A percentile compares a stretch with the other conserved stretches of the same genome.
These are phyloP conservation scores for Eutolmus rufibarbis DNA, from an alignment of 2,888 invertebrate genomes.

Conservation along the genomic window DNA sequence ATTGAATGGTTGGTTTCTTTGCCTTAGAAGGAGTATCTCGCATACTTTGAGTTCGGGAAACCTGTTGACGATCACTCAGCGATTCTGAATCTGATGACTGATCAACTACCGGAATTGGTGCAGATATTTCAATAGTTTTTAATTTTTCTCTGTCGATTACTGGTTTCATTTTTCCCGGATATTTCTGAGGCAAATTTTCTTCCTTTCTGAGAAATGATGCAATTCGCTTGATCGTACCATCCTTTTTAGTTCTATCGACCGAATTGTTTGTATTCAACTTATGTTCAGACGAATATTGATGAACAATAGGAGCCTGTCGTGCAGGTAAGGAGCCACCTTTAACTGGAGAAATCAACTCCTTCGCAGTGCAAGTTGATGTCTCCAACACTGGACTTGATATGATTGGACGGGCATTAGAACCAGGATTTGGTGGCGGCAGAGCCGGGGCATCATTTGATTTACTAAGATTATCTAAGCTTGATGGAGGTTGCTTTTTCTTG, in stretches of 20 bases:
- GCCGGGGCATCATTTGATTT: conserved; percentile 60
- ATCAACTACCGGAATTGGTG: conserved; percentile 77
- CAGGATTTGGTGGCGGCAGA: conserved; percentile 71
- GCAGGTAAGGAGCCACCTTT: conserved; percentile 66
- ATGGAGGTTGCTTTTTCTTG: conserved; percentile 50
- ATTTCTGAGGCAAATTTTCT: conserved; percentile 66
- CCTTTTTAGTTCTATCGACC: conserved; percentile 65
- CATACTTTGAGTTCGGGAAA: conserved; percentile 85
- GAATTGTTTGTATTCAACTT: conserved; percentile 48
- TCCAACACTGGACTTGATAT: conserved; percentile 84
- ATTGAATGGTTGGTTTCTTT: conserved; percentile 71
- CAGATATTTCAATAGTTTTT: conserved; percentile 81
- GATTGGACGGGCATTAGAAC: conserved; percentile 72
- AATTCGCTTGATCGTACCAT: conserved; percentile 74
- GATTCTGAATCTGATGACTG: conserved; percentile 64
- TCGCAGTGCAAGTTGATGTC: conserved; percentile 80
- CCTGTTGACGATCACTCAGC: conserved; percentile 60
- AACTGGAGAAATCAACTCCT: conserved; percentile 73
- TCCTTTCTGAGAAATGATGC: conserved; percentile 78
- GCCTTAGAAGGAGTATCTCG: conserved; percentile 65
- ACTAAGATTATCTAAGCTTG: neutral
- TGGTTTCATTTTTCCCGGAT: conserved; percentile 71
- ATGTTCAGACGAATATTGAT: conserved; percentile 61
- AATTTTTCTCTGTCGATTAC: conserved; percentile 75
- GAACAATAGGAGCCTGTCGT: conserved; percentile 68